phyloP scores from a whole-genome alignment of 2,113 vertebrate species.

The Anoplopoma fimbria region DNA sequence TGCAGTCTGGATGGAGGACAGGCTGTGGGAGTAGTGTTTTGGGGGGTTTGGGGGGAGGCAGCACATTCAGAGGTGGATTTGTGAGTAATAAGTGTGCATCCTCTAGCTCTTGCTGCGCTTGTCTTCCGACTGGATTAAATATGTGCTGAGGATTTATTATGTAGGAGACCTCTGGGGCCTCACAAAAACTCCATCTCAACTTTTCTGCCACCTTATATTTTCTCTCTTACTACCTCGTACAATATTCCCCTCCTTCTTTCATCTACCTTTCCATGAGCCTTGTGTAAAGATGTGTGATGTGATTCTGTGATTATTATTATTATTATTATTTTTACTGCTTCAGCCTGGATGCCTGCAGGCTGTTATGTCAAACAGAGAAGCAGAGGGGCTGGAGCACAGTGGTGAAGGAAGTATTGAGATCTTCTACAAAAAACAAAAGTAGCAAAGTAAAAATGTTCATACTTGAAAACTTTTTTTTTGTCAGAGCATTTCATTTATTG shows the following conservation, averaged over 20 bases:
- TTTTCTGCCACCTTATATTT: conserved; percentile 39
- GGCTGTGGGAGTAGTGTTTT: conserved; percentile 46
- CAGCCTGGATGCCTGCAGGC: conserved; percentile 13
- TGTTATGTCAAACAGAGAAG: conserved; percentile 21
- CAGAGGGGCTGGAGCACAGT: not conserved
- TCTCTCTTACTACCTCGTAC: conserved; percentile 35
- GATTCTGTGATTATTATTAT: conserved; percentile 54
- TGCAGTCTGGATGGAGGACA: conserved; percentile 66
- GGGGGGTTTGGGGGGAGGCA: conserved; percentile 27
- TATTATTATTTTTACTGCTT: conserved; percentile 48
- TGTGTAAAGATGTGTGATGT: conserved; percentile 54
- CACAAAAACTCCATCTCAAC: conserved; percentile 25
- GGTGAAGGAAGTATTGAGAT: not conserved
- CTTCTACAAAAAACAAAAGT: not conserved
- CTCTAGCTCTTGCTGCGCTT: conserved; percentile 51
- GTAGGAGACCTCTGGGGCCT: conserved; percentile 50
- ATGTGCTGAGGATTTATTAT: conserved; percentile 74
- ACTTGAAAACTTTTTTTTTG: not conserved
- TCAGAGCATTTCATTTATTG: not conserved
- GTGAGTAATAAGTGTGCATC: conserved; percentile 75
- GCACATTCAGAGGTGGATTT: conserved; percentile 57
- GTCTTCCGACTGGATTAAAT: conserved; percentile 71
- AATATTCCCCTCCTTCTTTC: conserved; percentile 41
- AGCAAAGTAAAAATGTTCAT: not conserved
- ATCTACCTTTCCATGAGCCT: conserved; percentile 37